phyloP scores from a whole-genome alignment of 2,113 vertebrate genomes.

The Natator depressus region DNA sequence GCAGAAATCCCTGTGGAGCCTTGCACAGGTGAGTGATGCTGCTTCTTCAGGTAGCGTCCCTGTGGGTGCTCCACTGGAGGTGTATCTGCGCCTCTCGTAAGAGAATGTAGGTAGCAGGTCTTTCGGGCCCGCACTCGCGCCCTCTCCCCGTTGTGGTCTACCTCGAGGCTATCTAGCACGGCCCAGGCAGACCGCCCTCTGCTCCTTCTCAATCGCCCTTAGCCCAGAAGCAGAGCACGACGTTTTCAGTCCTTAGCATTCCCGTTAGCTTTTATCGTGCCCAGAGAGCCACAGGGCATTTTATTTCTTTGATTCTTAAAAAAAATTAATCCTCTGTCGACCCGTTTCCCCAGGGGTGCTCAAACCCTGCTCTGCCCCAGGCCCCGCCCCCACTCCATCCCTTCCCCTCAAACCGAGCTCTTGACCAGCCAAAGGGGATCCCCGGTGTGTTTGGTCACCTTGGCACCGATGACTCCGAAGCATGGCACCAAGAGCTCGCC shows the following conservation, averaged over 20 bases:
- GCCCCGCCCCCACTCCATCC: too few species aligned
- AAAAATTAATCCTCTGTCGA: not conserved
- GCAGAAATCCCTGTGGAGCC: not conserved
- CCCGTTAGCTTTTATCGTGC: not conserved
- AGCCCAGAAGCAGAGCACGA: not conserved
- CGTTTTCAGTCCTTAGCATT: not conserved
- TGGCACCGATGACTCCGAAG: not conserved
- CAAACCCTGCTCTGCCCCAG: too few species aligned
- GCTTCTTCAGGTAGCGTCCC: not conserved
- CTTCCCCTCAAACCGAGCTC: not conserved
- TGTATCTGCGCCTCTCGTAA: too few species aligned
- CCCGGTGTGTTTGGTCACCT: not conserved
- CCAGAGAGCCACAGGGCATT: not conserved
- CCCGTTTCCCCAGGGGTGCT: not conserved
- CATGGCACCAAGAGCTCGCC: not conserved
- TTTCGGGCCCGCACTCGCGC: too few species aligned
- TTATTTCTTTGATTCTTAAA: not conserved
- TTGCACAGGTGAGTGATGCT: not conserved
- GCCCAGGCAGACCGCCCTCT: too few species aligned
- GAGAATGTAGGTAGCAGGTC: too few species aligned
- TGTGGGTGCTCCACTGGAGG: not conserved
- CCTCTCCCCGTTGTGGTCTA: not conserved
- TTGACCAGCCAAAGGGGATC: not conserved
- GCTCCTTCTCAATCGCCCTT: not conserved
- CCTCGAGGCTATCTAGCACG: not conserved